These are phyloP conservation scores for Ameiurus melas DNA, from an alignment of 2,113 vertebrate genomes.

Conservation along the genomic window DNA sequence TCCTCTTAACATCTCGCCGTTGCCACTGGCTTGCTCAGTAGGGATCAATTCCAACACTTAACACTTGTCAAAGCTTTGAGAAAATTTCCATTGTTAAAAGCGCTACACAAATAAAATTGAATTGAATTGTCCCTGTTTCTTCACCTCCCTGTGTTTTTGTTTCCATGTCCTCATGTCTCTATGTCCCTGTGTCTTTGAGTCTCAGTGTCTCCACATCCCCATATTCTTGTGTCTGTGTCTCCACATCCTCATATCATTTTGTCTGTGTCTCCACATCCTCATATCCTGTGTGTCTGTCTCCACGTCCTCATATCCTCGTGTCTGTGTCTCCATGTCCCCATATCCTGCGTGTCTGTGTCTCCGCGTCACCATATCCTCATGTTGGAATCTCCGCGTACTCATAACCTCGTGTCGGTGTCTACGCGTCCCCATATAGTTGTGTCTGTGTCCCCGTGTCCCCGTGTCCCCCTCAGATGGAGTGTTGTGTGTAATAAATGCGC, in stretches of 20 bases:
- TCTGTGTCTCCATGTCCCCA: neutral
- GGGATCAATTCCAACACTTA: too few relatives aligned
- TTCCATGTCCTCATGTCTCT: neutral
- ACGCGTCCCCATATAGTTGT: neutral
- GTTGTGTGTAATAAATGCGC: slow-evolving; percentile 1
- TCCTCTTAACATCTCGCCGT: too few relatives aligned
- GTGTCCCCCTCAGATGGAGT: neutral
- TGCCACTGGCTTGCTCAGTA: too few relatives aligned
- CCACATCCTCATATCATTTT: neutral
- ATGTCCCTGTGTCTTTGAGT: neutral
- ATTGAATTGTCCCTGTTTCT: neutral
- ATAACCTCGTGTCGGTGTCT: neutral
- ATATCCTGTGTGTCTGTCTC: neutral
- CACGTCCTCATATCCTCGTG: neutral
- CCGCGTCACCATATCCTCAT: neutral
- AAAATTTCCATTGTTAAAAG: too few relatives aligned
- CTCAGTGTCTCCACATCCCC: neutral
- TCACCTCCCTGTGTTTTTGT: neutral
- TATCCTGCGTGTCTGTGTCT: neutral
- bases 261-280: neutral
- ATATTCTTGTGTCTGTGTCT: neutral
- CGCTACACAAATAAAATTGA: too few relatives aligned
- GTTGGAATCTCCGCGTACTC: too few relatives aligned
- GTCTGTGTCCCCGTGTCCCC: neutral
- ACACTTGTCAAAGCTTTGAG: too few relatives aligned